Evolutionary conservation across 2,113 vertebrate genomes (phyloP).

Genomic region (Lophotis ruficrista): DNA sequence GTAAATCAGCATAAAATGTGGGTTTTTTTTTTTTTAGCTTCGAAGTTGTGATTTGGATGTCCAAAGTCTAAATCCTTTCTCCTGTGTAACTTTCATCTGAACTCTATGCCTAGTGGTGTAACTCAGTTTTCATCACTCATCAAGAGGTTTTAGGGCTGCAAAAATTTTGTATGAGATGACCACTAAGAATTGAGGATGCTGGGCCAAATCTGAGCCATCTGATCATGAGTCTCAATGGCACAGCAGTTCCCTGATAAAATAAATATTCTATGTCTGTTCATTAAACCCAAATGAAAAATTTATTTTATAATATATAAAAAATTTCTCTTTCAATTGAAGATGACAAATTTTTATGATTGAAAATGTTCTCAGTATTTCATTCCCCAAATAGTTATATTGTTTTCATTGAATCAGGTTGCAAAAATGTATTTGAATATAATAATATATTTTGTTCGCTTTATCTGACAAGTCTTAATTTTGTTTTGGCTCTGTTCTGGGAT

Average conservation of each 20-base stretch:
- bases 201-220: not conserved
- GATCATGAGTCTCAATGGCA: not conserved
- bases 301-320: not conserved
- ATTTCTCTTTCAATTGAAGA: not conserved
- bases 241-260: not conserved
- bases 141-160: not conserved
- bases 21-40: not conserved
- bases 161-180: not conserved
- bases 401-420: not conserved
- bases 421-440: not conserved
- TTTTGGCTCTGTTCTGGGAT: not conserved
- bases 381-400: not conserved
- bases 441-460: not conserved
- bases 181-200: not conserved
- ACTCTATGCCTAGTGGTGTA: not conserved
- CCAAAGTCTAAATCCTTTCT: not conserved
- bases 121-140: not conserved
- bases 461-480: not conserved
- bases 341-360: not conserved
- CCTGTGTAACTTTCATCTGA: not conserved
- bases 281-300: not conserved
- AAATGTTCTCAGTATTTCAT: not conserved
- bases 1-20: not conserved
- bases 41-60: not conserved
- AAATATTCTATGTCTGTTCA: not conserved